Evolutionary conservation across 2,113 vertebrate species (phyloP), one percentile per base, ranked within the genome.

Genomic region (Chaenocephalus aceratus): DNA sequence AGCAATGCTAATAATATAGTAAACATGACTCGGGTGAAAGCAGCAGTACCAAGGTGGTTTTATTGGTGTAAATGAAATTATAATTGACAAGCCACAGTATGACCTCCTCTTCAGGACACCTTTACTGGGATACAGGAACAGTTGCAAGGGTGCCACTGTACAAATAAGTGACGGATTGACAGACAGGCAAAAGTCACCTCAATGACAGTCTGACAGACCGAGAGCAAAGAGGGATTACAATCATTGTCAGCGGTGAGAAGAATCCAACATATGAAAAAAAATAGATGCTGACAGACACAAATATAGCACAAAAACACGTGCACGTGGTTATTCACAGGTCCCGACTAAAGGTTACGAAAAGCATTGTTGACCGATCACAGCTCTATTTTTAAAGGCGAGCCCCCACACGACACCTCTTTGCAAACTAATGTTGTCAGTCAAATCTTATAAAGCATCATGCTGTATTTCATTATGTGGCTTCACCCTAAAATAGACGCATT

Each of bases 311-410:
- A 14, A 58, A 67, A 81, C 75, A 23, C 69, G 41, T 65, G 73
- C 82, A 69, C 62, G 60, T 12, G 15, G 49, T 67, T 53, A 51
- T 79, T 49, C 65, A 46, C 18, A 3, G 6, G 54, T 34, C 53
- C 16, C 6, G 53, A 60, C 49, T 69, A 30, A 93, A 94, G 86
- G 87, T 92, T 91, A 84, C 1, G 71, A 67, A 70, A 79, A 41
- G 87, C 89, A 93, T 92, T 88, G 91, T 92, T 91, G 91, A 91
- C 91, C 84, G 82, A 90, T 87, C 93, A 90, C 56, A 0, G 62
- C 65, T 91, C 88, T 86, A 87, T 91, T 91, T 91, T 81, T 77
- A 76, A 71, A 62, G 21, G 36, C 79, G 10, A 41, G 79, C 57
- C 10, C 26, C 45, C 74, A 70, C 72, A 68, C 80, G 56, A 79